Conservation (phyloP, 2,797 vertebrate species). For the Enteromius radiatus region DNA sequence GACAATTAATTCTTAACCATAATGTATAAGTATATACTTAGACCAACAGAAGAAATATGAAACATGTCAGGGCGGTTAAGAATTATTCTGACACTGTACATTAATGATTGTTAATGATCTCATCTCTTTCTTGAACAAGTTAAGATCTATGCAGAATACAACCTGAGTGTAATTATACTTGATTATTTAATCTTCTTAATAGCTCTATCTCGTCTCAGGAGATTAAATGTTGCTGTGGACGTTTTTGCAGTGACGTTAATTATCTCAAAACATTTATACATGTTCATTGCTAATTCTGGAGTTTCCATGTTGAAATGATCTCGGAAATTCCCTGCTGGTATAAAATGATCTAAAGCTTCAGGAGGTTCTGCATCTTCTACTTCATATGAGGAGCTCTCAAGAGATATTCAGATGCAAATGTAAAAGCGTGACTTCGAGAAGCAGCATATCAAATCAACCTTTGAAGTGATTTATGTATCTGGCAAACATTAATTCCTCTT, state of each 20-base stretch:
- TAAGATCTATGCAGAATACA: neutral
- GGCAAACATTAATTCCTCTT: slow-evolving; percentile 44
- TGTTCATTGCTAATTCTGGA: slow-evolving; percentile 39
- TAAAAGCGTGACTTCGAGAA: slow-evolving; percentile 27
- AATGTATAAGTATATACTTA: neutral
- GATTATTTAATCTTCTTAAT: slow-evolving; percentile 68
- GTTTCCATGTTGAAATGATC: slow-evolving; percentile 39
- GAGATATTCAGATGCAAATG: slow-evolving; percentile 49
- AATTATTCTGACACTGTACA: neutral
- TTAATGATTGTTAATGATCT: slow-evolving; percentile 9
- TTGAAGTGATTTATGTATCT: slow-evolving; percentile 50
- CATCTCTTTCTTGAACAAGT: neutral
- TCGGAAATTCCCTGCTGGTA: slow-evolving; percentile 44
- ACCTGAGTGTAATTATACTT: slow-evolving; percentile 11
- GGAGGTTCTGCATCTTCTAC: slow-evolving; percentile 24
- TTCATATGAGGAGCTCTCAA: neutral
- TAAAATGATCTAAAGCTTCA: slow-evolving; percentile 31
- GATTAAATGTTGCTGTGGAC: neutral
- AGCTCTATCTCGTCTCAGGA: slow-evolving; percentile 1
- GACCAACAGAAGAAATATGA: neutral
- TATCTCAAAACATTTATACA: slow-evolving; percentile 47
- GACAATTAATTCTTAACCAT: neutral
- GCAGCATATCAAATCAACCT: slow-evolving; percentile 53
- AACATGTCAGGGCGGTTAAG: neutral
- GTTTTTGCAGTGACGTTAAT: slow-evolving; percentile 38